A percentile compares a stretch with the other conserved stretches of the same genome.
Conservation (phyloP, 2,113 vertebrate genomes). For the Pomatostomus ruficeps region DNA sequence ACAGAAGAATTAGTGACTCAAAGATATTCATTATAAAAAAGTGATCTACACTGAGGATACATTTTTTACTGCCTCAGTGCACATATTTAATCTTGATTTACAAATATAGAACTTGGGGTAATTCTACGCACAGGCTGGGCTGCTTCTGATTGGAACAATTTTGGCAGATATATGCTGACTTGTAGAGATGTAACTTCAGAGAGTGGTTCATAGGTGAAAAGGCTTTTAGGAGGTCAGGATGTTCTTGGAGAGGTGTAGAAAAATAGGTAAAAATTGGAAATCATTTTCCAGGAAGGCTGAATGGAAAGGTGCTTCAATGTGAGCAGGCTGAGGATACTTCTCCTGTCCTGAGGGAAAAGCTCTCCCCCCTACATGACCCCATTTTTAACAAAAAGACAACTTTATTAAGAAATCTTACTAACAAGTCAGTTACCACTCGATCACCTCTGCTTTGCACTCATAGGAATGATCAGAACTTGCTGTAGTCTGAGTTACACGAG, state of each 20-base stretch:
- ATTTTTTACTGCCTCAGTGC: conserved; percentile 25
- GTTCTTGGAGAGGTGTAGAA: neutral
- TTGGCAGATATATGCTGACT: neutral
- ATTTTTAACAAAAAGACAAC: neutral
- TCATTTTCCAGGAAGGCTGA: neutral
- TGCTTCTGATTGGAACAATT: neutral
- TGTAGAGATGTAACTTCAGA: neutral
- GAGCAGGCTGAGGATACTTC: neutral
- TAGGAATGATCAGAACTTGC: neutral
- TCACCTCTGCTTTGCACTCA: neutral
- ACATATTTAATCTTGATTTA: conserved; percentile 23
- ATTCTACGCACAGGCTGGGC: neutral
- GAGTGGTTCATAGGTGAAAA: neutral
- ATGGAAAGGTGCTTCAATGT: neutral
- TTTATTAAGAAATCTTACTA: neutral
- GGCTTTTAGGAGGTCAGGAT: neutral
- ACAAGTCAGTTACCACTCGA: neutral
- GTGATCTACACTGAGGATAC: conserved; percentile 19
- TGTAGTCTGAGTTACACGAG: neutral
- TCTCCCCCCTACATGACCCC: neutral
- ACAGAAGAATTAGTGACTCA: conserved; percentile 58
- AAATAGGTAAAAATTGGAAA: neutral
- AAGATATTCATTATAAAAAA: conserved; percentile 46
- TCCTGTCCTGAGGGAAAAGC: neutral
- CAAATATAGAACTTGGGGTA: conserved; percentile 3